phyloP scores from a whole-genome alignment of 2,888 invertebrate species.

The Orthosia gracilis region DNA sequence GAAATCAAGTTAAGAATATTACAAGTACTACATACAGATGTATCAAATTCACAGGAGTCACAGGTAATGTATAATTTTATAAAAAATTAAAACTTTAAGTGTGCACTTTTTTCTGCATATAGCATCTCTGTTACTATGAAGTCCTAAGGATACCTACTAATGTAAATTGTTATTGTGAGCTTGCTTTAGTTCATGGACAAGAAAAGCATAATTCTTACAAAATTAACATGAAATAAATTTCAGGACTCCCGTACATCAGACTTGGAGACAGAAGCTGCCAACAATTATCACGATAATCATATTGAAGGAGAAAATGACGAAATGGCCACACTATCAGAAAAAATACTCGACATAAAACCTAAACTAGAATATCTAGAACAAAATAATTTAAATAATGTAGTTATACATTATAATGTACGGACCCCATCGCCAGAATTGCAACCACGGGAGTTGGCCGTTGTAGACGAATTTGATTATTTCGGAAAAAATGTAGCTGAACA shows the following conservation, averaged over 20 bases:
- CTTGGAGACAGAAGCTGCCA: slow-evolving; percentile 12
- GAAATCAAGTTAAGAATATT: slow-evolving; percentile 61
- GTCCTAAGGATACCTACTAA: too few relatives aligned
- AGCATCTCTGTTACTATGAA: too few relatives aligned
- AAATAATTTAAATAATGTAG: not conserved
- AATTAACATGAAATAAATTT: slow-evolving; percentile 11
- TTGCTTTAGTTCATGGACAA: not conserved
- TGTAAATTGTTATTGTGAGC: too few relatives aligned
- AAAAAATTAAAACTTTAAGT: too few relatives aligned
- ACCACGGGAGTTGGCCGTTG: not conserved
- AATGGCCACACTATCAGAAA: not conserved
- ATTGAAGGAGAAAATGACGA: slow-evolving; percentile 10
- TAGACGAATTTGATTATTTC: slow-evolving; percentile 42
- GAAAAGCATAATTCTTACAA: not conserved
- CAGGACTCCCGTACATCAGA: slow-evolving; percentile 32
- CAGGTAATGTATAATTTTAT: slow-evolving; percentile 16
- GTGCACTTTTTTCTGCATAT: too few relatives aligned
- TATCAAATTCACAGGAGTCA: slow-evolving; percentile 5
- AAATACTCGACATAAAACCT: not conserved
- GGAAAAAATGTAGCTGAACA: slow-evolving; percentile 63
- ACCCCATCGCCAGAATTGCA: slow-evolving; percentile 1
- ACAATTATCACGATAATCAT: not conserved
- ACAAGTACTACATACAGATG: slow-evolving; percentile 49
- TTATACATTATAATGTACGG: not conserved
- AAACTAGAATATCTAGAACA: slow-evolving; percentile 8